Evolutionary conservation across 2,113 vertebrate species (phyloP).

Genomic region (Syngnathus scovelli): DNA sequence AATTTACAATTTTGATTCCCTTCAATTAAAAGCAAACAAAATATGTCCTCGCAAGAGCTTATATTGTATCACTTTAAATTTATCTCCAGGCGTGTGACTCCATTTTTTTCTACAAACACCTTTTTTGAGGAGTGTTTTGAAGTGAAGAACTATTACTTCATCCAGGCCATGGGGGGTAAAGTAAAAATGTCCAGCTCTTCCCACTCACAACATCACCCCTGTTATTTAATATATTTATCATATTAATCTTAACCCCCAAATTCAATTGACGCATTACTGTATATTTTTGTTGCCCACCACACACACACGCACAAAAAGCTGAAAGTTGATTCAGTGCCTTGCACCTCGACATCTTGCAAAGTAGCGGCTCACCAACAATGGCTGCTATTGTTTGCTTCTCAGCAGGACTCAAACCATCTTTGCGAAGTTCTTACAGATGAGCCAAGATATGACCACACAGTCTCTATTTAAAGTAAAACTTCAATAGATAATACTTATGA

Average conservation of each 20-base stretch:
- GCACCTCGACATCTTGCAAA: not conserved
- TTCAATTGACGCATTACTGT: not conserved
- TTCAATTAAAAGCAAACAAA: not conserved
- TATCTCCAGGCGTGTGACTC: not conserved
- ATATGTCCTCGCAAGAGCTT: not conserved
- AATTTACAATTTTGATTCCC: not conserved
- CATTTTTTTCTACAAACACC: not conserved
- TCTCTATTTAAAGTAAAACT: slow-evolving; percentile 55
- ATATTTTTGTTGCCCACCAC: not conserved
- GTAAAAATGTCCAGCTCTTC: not conserved
- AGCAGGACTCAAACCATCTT: not conserved
- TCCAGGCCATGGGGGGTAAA: not conserved
- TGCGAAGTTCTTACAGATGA: not conserved
- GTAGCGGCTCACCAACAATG: not conserved
- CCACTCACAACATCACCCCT: not conserved
- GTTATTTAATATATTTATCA: not conserved
- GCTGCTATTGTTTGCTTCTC: not conserved
- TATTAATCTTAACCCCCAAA: not conserved
- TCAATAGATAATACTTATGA: slow-evolving; percentile 50
- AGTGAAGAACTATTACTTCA: not conserved
- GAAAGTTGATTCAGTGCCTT: not conserved
- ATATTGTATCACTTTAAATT: not conserved
- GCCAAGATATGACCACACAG: slow-evolving; percentile 31
- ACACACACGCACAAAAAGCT: not conserved
- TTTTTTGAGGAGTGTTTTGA: not conserved